These are phyloP conservation scores for Molanna angustata DNA, from an alignment of 2,888 invertebrate genomes.

Conservation along the genomic window DNA sequence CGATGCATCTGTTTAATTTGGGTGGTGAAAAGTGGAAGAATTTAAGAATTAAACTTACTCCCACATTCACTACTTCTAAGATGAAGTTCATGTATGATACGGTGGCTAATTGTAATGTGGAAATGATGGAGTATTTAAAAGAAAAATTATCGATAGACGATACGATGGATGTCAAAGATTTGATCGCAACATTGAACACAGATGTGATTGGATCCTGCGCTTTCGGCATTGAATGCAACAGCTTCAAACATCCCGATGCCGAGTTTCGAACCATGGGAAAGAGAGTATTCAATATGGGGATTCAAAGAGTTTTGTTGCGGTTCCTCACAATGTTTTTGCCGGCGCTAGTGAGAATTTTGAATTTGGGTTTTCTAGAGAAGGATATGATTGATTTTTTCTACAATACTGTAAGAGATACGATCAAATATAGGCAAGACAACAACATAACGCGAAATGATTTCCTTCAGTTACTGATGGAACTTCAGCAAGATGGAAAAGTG, in stretches of 20 bases:
- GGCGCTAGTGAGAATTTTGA: not conserved
- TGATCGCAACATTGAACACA: slow-evolving; percentile 46
- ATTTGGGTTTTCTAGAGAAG: slow-evolving; percentile 3
- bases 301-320: not conserved
- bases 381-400: slow-evolving; percentile 41
- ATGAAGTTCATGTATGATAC: slow-evolving; percentile 56
- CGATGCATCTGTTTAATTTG: slow-evolving; percentile 48
- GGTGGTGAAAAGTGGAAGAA: slow-evolving; percentile 54
- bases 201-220: slow-evolving; percentile 52
- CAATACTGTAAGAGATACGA: slow-evolving; percentile 44
- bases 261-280: slow-evolving; percentile 38
- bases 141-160: slow-evolving; percentile 25
- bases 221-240: slow-evolving; percentile 50
- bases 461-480: slow-evolving; percentile 53
- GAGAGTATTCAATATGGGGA: slow-evolving; percentile 27
- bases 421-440: slow-evolving; percentile 43
- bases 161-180: slow-evolving; percentile 35
- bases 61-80: slow-evolving; percentile 59
- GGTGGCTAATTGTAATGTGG: slow-evolving; percentile 45
- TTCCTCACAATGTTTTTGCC: slow-evolving; percentile 38
- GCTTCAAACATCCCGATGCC: slow-evolving; percentile 42
- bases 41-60: slow-evolving; percentile 52
- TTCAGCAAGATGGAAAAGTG: slow-evolving; percentile 47
- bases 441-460: slow-evolving; percentile 51
- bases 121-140: slow-evolving; percentile 39